These are phyloP conservation scores for Latrodectus hesperus DNA, from an alignment of 2,888 invertebrate genomes.

Conservation along the genomic window DNA sequence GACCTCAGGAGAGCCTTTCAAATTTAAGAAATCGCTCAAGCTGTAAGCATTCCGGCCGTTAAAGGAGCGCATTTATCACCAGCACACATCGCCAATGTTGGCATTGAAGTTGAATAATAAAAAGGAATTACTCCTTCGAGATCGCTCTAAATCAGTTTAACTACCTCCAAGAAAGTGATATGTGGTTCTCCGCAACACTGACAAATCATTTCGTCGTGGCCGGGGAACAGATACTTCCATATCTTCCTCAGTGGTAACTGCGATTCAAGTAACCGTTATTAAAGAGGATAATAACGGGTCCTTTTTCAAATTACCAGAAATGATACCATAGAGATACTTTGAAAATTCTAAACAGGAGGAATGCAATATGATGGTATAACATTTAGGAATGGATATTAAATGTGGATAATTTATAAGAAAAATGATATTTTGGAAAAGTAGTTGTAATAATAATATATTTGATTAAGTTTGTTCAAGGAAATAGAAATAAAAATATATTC, in stretches of 20 bases:
- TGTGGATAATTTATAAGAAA: too few relatives aligned
- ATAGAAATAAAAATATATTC: too few relatives aligned
- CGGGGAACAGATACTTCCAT: neutral
- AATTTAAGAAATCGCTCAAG: too few relatives aligned
- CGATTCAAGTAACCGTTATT: too few relatives aligned
- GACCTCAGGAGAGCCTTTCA: too few relatives aligned
- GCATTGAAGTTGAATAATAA: constrained; percentile 21
- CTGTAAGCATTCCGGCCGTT: neutral
- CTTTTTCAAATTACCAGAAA: too few relatives aligned
- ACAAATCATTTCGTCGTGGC: constrained; percentile 7
- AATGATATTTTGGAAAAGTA: too few relatives aligned
- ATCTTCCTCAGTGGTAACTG: neutral
- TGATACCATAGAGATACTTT: too few relatives aligned
- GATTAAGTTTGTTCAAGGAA: too few relatives aligned
- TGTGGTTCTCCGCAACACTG: constrained; percentile 14
- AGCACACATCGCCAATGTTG: neutral
- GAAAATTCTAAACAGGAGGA: neutral
- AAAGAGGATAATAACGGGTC: too few relatives aligned
- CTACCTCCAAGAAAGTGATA: constrained; percentile 19
- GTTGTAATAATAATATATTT: too few relatives aligned
- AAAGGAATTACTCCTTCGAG: constrained; percentile 26
- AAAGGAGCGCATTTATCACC: neutral
- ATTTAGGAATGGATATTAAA: too few relatives aligned
- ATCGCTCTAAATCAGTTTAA: constrained; percentile 42
- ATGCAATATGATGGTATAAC: neutral